Evolutionary conservation across 1,140 invertebrate species (phyloP), one percentile per base, ranked within the genome.

Genomic region (Zaprionus ghesquierei): DNA sequence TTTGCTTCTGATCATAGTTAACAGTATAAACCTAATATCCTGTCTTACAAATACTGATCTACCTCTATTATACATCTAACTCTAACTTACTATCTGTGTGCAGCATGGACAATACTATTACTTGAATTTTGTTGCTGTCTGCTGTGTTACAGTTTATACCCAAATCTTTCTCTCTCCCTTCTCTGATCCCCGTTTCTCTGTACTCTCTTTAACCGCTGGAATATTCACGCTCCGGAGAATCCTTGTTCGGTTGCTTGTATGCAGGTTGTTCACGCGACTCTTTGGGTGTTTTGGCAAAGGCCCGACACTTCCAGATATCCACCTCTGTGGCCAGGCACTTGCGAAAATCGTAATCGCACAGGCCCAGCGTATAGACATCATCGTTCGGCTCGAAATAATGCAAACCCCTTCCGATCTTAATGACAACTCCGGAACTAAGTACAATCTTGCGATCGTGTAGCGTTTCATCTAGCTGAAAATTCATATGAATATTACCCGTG

Each of bases 381-480:
- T 82, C 73, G 3, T 2, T 25, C 0, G 70, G 71, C 55, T 90
- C 79, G 15, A 87, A 87, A 50, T 87, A 90, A 54, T 90, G 87
- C 31, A 90, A 54, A 0, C 87, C 87, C 5, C 79, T 54, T 20
- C 69, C 74, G 6, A 87, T 80, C n/a, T 77, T 75, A 18, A 90
- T 90, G 1, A 90, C 69, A 38, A 90, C 61, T 0, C 87, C 87
- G 5, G 81, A 90, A 15, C 79, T 90, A 1, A 90, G 77, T 5
- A 90, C 81, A 3, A 90, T 84, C 54, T 86, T 90, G 31, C 87
- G 76, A 33, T 90, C 87, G n/a, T 82, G 70, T 10, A 90, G 49
- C 2, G 70, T 69, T 1, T 90, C 87, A 31, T 90, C 87, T 35
- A 90, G 35, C 49, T 82, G 87, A 41, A 66, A 90, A 33, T 84